Base-by-base conservation (phyloP, 2,113 vertebrate species). In the Bujurquina vittata region DNA sequence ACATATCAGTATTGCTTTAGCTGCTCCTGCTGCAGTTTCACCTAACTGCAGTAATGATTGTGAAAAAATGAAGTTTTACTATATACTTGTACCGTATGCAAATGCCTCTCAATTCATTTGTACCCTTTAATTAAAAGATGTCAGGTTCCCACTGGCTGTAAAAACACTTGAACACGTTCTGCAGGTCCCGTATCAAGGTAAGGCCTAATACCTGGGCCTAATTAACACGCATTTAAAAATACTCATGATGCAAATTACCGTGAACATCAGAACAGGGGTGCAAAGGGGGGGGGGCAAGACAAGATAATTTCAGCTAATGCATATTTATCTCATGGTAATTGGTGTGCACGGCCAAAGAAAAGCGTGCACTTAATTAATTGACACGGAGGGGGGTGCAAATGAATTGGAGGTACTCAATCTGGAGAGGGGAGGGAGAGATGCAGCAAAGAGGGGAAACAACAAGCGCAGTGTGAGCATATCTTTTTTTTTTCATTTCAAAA, bases 321-420 rank as follows among this genome's bases (percentile, higher is more conserved):
- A 96, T 96, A 96, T 95, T 95, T 96, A 96, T 96, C 93, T 95
- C 91, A 95, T 96, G 95, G 94, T 95, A 95, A 95, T 96, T 95
- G 95, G 76, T 88, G 80, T 91, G 90, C 94, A 90, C 82, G 92
- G 93, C 93, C 87, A 93, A 95, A 95, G 93, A 95, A 95, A 94
- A 90, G 92, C 90, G 67, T 83, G 84, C 92, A 95, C 93, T 93
- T 95, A 94, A 96, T 96, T 95, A 96, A 96, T 95, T 95, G 93
- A 95, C 94, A 95, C 67, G 89, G 90, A 90, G 93, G 92, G 82
- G 81, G 91, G 52, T 80, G 93, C 87, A 88, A 89, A 94, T 94
- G 92, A 91, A 91, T 92, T 79, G 86, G 85, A 89, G 77, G 77
- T 91, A 94, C 92, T 94, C 92, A 90, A 91, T 93, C 81, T 94